Evolutionary conservation across 2,113 vertebrate species (phyloP), one percentile per base, ranked within the genome.

Genomic region (Daboia siamensis): DNA sequence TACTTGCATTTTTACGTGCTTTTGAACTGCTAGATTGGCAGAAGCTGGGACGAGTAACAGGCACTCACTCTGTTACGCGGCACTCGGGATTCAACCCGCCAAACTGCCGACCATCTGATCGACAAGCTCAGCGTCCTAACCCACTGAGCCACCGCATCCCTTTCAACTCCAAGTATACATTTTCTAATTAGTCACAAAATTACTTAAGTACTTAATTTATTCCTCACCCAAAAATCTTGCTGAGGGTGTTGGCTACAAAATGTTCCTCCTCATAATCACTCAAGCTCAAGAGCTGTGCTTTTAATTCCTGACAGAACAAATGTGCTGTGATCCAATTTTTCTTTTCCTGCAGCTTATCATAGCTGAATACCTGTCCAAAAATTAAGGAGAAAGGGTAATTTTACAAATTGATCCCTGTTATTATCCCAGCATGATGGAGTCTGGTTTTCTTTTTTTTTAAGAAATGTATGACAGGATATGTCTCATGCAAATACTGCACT

Each of bases 201-300:
- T n/a, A 69, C 4, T 69, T 69, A 69, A 80, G 74, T 69, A 69
- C 44, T 23, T 69, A 87, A 39, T 51, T 59, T 46, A 26, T 9
- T 20, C 10, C 98, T 94, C 95, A 99, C 99, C 99, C 99, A 0
- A 99, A 99, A 55, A 98, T 96, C 96, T 99, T 99, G 57, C 98
- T 99, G 89, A 99, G 98, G 91, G 98, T 95, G 97, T 98, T 97
- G 93, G 98, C 95, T 0, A 99, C 93, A 2, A 98, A 99, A 39
- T 98, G 98, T 85, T 99, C 99, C 95, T 99, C 99, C 57, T 98
- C 98, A 0, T 98, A 97, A 94, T 97, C 97, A 94, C 96, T 96
- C 95, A 99, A 96, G 95, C 99, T 99, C 96, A 99, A 97, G 94
- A 99, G 98, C 94, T 99, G 97, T 23, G 99, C 98, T 3, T 98